A percentile compares a stretch with the other conserved stretches of the same genome.
Conservation (phyloP, 2,113 vertebrate species). For the Notothenia rossii region DNA sequence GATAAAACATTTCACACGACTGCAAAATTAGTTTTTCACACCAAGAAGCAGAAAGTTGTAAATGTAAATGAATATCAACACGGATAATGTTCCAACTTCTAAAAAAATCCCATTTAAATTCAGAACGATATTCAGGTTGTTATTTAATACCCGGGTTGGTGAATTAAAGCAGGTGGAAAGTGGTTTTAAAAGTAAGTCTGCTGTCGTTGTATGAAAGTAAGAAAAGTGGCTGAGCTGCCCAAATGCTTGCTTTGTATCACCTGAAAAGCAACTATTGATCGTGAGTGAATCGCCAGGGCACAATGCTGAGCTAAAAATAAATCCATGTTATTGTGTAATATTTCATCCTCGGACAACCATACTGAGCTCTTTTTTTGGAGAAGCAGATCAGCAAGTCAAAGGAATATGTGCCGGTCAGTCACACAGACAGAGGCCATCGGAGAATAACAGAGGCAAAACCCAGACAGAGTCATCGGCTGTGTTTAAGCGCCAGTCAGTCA, state of each 20-base stretch:
- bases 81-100: slow-evolving; percentile 24
- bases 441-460: neutral
- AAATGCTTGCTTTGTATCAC: slow-evolving; percentile 54
- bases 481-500: slow-evolving; percentile 51
- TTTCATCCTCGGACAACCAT: slow-evolving; percentile 30
- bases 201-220: slow-evolving; percentile 26
- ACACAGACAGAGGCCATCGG: slow-evolving; percentile 15
- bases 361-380: neutral
- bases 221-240: slow-evolving; percentile 32
- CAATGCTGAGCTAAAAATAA: slow-evolving; percentile 48
- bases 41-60: slow-evolving; percentile 43
- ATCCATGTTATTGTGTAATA: slow-evolving; percentile 52
- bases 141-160: slow-evolving; percentile 30
- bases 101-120: slow-evolving; percentile 26
- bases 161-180: slow-evolving; percentile 21
- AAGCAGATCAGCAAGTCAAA: slow-evolving; percentile 19
- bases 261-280: slow-evolving; percentile 59
- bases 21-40: slow-evolving; percentile 46
- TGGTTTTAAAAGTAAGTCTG: slow-evolving; percentile 32
- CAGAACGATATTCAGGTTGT: slow-evolving; percentile 11
- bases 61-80: slow-evolving; percentile 43
- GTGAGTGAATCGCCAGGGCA: slow-evolving; percentile 36
- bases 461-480: slow-evolving; percentile 54
- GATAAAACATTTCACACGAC: slow-evolving; percentile 43
- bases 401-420: slow-evolving; percentile 16